Evolutionary conservation across 2,797 vertebrate species (phyloP).

Genomic region (Dallia pectoralis): DNA sequence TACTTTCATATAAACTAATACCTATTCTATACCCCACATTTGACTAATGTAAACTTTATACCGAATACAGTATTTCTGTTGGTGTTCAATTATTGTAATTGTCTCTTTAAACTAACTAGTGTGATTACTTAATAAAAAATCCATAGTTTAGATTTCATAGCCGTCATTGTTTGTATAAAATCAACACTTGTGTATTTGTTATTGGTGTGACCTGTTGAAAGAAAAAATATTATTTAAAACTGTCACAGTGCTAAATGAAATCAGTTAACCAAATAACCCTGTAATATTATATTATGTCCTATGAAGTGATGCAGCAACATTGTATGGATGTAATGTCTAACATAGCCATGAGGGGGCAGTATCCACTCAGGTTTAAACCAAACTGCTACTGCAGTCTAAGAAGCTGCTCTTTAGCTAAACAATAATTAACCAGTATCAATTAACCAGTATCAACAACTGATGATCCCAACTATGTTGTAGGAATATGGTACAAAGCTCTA

Average conservation of each 20-base stretch:
- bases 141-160: not conserved
- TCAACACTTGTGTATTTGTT: too few species aligned
- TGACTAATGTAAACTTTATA: too few species aligned
- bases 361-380: conserved; percentile 41
- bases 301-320: not conserved
- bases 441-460: conserved; percentile 21
- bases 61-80: not conserved
- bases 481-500: conserved; percentile 11
- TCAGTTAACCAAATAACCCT: conserved; percentile 43
- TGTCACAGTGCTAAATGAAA: conserved; percentile 47
- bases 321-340: not conserved
- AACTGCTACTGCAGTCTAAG: conserved; percentile 40
- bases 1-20: too few species aligned
- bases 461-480: conserved; percentile 25
- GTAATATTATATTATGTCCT: conserved; percentile 19
- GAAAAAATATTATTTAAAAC: conserved; percentile 35
- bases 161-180: conserved; percentile 3
- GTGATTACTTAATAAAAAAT: not conserved
- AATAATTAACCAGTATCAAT: conserved; percentile 9
- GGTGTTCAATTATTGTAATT: not conserved
- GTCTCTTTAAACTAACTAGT: not conserved
- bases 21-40: too few species aligned
- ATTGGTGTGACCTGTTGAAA: conserved; percentile 32
- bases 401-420: conserved; percentile 20
- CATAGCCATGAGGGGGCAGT: conserved; percentile 63